These are phyloP conservation scores for Euborellia annulipes DNA, from an alignment of 1,140 invertebrate genomes.

Conservation along the genomic window DNA sequence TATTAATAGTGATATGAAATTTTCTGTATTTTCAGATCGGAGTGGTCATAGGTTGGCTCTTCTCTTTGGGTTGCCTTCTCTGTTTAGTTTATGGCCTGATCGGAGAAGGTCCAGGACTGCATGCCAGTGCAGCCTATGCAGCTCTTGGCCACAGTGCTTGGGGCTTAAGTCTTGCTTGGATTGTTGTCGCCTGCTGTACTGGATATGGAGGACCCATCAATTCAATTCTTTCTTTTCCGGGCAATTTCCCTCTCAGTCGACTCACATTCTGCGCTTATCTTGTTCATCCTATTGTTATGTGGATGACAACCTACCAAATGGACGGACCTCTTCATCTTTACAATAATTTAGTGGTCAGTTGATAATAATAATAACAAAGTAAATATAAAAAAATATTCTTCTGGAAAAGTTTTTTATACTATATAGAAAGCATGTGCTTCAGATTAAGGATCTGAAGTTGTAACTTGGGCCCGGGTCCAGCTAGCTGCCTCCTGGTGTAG, in stretches of 20 bases:
- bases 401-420: too few relatives aligned
- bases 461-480: too few relatives aligned
- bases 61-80: constrained; percentile 37
- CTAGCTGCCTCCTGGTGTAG: too few relatives aligned
- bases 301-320: constrained; percentile 54
- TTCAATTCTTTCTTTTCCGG: constrained; percentile 57
- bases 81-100: constrained; percentile 63
- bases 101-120: constrained; percentile 44
- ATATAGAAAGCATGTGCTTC: too few relatives aligned
- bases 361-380: too few relatives aligned
- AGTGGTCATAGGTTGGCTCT: constrained; percentile 40
- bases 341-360: constrained; percentile 48
- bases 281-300: constrained; percentile 73
- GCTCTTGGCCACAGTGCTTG: constrained; percentile 49
- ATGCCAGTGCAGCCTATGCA: constrained; percentile 40
- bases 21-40: too few relatives aligned
- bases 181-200: constrained; percentile 61
- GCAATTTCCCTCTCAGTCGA: constrained; percentile 67
- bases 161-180: constrained; percentile 59
- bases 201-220: constrained; percentile 56
- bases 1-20: too few relatives aligned
- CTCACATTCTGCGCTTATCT: constrained; percentile 84
- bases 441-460: too few relatives aligned
- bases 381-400: too few relatives aligned
- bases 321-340: constrained; percentile 61